A percentile compares a stretch with the other conserved stretches of the same genome.
Evolutionary conservation across 1,140 invertebrate species (phyloP).

Genomic region (Steinernema khuongi): DNA sequence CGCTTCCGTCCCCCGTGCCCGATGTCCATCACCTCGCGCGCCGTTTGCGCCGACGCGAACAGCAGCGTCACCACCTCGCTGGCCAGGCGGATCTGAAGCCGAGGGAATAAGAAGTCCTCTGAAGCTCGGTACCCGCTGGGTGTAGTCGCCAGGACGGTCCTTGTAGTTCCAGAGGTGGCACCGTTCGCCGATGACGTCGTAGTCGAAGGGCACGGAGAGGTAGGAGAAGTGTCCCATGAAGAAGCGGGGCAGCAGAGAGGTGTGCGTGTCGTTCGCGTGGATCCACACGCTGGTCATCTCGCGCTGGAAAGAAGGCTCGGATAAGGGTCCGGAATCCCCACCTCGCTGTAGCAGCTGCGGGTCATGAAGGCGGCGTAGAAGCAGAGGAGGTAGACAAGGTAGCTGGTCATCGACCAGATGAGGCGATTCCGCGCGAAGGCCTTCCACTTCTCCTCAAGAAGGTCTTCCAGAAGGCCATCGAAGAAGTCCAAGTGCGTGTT

Average conservation of each 20-base stretch:
- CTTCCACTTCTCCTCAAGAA: conserved; percentile 94
- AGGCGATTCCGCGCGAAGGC: conserved; percentile 82
- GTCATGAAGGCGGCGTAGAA: conserved; percentile 41
- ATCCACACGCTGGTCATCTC: neutral
- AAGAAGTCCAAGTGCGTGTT: conserved; percentile 87
- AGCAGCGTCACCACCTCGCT: conserved; percentile 30
- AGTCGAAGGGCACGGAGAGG: conserved; percentile 17
- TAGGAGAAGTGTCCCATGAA: conserved; percentile 17
- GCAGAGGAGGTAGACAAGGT: conserved; percentile 27
- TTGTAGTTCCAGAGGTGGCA: conserved; percentile 38
- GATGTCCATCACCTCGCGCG: conserved; percentile 33
- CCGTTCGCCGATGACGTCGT: neutral
- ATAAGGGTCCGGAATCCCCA: neutral
- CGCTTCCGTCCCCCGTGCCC: conserved; percentile 29
- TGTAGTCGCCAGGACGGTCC: conserved; percentile 25
- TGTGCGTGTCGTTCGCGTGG: conserved; percentile 2
- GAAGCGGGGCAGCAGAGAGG: neutral
- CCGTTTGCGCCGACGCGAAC: conserved; percentile 25
- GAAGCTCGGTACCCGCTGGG: neutral
- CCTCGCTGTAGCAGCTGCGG: conserved; percentile 15
- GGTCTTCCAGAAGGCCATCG: conserved; percentile 84
- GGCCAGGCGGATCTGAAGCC: conserved; percentile 30
- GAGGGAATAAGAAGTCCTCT: neutral
- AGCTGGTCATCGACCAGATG: conserved; percentile 35
- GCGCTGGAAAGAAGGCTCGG: neutral